Evolutionary conservation across 2,113 vertebrate genomes (phyloP), one percentile per base, ranked within the genome.

Genomic region (Octodon degus): DNA sequence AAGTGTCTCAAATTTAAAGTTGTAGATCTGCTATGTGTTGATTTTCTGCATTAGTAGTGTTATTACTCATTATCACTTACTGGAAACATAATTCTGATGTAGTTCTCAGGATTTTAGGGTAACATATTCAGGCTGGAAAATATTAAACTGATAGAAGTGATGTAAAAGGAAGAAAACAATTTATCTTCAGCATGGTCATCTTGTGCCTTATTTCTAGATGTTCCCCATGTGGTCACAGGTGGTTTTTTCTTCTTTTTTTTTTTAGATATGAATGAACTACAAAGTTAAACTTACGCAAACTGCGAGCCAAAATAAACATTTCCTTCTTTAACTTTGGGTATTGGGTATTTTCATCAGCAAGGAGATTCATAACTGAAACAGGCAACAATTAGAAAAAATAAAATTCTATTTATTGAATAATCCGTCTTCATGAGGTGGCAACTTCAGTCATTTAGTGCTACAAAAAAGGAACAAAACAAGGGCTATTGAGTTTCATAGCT

Each of bases 401-500:
- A 50, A 27, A 17, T 79, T 47, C 25, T 50, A 30, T 6, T 50
- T 79, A 50, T 47, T 79, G 6, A 79, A 55, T 53, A 55, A 34
- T 55, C 27, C 55, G 47, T 79, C 50, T 55, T 55, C 9, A 47
- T 32, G 43, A 80, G 30, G 16, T 34, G 4, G 7, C 9, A 79
- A 50, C 7, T 55, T 32, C 16, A 80, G 77, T 32, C 14, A 5
- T 10, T 7, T 1, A 7, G 30, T 55, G 8, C 11, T 55, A 80
- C 9, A 55, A 34, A 34, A 6, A 55, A 55, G 43, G 17, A 55
- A 12, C 27, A 19, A 22, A 55, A 17, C 16, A 80, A 80, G 19
- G 14, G 1, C 32, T 20, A 14, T 10, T 3, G 2, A 3, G 20
- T 55, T 22, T 7, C 20, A 19, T 19, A 22, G 17, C 4, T 22